Percentiles rank a stretch among this genome's conserved stretches.
phyloP scores from a whole-genome alignment of 1,140 invertebrate species.

The Ditylenchus dipsaci region DNA sequence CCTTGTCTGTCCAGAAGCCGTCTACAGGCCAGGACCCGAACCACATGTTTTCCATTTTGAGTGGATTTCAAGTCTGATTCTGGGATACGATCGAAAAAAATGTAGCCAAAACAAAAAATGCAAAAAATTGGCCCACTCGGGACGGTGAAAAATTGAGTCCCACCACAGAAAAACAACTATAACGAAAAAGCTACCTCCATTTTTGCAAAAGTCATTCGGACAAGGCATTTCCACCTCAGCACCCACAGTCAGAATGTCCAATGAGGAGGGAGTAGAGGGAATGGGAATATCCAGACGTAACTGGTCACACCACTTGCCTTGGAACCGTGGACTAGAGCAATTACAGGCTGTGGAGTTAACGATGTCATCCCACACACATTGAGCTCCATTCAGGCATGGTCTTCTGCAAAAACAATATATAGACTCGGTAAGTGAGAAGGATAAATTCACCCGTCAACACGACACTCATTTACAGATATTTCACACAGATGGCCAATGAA shows the following conservation, averaged over 20 bases:
- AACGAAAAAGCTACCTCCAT: background rate
- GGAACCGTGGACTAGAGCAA: background rate
- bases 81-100: too few relatives aligned
- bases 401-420: background rate
- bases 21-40: too few relatives aligned
- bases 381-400: background rate
- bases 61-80: too few relatives aligned
- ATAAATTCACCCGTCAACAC: conserved; percentile 2
- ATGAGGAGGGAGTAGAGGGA: background rate
- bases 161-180: too few relatives aligned
- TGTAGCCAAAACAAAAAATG: too few relatives aligned
- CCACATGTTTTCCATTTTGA: too few relatives aligned
- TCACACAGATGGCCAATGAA: conserved; percentile 1
- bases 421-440: background rate
- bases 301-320: background rate
- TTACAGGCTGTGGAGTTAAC: background rate
- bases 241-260: background rate
- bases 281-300: background rate
- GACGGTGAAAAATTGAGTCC: too few relatives aligned
- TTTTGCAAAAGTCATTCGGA: conserved; percentile 7
- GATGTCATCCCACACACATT: background rate
- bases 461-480: background rate
- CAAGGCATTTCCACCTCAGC: background rate
- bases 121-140: too few relatives aligned
- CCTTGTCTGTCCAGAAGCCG: too few relatives aligned